A percentile compares a stretch with the other conserved stretches of the same genome.
Evolutionary conservation across 92 coral and sea anemone species (phyloP).

Genomic region (Actinernus sp.): DNA sequence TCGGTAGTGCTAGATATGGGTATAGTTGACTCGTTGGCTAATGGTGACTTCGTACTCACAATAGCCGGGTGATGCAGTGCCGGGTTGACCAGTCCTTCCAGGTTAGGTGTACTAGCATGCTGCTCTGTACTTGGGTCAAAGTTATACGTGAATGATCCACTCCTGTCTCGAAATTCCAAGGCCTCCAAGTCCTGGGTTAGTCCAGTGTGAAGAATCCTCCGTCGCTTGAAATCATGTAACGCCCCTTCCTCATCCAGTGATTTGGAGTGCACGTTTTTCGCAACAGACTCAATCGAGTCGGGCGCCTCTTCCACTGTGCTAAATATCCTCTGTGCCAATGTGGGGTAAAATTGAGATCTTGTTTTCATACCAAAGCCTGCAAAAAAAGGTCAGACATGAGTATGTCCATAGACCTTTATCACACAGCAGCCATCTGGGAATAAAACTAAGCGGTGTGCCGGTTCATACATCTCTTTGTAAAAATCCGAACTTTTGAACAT

Average conservation of each 20-base stretch:
- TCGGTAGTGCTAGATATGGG: no score
- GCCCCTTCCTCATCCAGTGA: conserved; percentile 62
- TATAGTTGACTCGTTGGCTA: no score
- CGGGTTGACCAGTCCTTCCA: no score
- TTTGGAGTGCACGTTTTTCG: conserved; percentile 22
- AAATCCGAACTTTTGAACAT: no score
- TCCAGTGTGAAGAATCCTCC: conserved; percentile 67
- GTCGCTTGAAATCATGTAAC: conserved; percentile 75
- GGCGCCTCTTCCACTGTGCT: conserved; percentile 28
- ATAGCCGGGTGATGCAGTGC: no score
- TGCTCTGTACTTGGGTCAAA: conserved; percentile 3
- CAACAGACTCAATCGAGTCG: neutral
- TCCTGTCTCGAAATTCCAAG: conserved; percentile 43
- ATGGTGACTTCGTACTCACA: no score
- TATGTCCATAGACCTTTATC: no score
- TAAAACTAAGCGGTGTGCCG: no score
- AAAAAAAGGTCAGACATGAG: no score
- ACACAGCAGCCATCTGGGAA: no score
- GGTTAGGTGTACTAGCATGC: conserved; percentile 1
- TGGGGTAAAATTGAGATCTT: conserved; percentile 73
- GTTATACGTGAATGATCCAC: conserved; percentile 41
- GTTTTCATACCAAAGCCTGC: conserved; percentile 63
- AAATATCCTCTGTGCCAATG: conserved; percentile 61
- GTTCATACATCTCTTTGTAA: no score
- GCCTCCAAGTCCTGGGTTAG: conserved; percentile 80